These are phyloP conservation scores for Mythimna loreyi DNA, from an alignment of 2,888 invertebrate genomes.

Conservation along the genomic window DNA sequence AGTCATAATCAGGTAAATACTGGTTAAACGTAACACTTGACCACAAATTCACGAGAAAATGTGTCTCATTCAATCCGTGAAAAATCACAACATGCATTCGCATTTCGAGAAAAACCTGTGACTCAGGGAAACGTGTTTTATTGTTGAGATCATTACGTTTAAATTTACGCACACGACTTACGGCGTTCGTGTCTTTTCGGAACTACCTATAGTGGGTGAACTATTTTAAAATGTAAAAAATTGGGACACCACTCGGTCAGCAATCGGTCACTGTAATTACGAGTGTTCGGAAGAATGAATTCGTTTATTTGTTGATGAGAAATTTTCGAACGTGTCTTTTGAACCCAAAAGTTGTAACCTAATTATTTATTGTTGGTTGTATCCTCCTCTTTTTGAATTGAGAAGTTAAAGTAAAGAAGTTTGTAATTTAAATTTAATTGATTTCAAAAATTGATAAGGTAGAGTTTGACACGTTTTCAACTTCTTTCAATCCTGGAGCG, in stretches of 20 bases:
- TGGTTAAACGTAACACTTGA: constrained; percentile 4
- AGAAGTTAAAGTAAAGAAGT: too few relatives aligned
- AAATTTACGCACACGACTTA: constrained; percentile 62
- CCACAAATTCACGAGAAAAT: constrained; percentile 54
- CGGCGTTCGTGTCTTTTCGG: constrained; percentile 49
- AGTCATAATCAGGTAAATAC: background rate
- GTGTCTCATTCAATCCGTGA: constrained; percentile 48
- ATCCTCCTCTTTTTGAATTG: background rate
- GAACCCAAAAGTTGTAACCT: background rate
- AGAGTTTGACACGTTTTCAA: background rate
- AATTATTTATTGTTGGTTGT: constrained; percentile 7
- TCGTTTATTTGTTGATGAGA: constrained; percentile 38
- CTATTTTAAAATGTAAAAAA: constrained; percentile 64
- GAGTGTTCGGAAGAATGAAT: constrained; percentile 35
- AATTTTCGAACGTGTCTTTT: constrained; percentile 25
- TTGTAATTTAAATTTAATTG: background rate
- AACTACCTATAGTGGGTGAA: constrained; percentile 55
- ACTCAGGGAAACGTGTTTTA: constrained; percentile 61
- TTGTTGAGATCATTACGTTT: constrained; percentile 64
- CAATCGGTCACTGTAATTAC: constrained; percentile 56
- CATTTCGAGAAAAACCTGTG: constrained; percentile 63
- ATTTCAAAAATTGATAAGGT: background rate
- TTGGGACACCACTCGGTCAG: constrained; percentile 56
- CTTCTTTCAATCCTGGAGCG: too few relatives aligned
- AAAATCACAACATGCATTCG: constrained; percentile 54